A percentile compares a stretch with the other conserved stretches of the same genome.
Evolutionary conservation across 2,888 invertebrate genomes (phyloP).

Genomic region (Ectemnius lituratus): DNA sequence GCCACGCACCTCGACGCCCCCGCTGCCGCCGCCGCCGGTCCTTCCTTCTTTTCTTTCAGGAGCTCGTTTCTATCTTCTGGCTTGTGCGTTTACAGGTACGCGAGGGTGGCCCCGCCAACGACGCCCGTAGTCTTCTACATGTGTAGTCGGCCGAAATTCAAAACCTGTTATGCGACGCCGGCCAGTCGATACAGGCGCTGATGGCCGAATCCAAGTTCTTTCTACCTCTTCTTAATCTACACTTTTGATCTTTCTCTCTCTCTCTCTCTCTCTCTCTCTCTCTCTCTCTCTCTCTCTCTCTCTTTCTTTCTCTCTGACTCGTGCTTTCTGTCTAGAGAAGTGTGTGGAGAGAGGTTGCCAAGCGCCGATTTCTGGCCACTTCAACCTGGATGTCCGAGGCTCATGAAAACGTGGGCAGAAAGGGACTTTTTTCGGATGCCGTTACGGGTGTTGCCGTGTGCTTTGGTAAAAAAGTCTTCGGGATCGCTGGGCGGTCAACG

Average conservation of each 20-base stretch:
- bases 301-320: too few relatives aligned
- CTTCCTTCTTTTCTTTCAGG: constrained; percentile 24
- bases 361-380: too few relatives aligned
- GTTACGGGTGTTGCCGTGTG: too few relatives aligned
- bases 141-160: constrained; percentile 50
- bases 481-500: too few relatives aligned
- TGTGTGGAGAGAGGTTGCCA: too few relatives aligned
- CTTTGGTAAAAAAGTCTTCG: too few relatives aligned
- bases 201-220: constrained; percentile 25
- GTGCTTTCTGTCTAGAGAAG: too few relatives aligned
- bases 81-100: constrained; percentile 50
- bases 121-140: constrained; percentile 35
- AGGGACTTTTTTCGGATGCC: too few relatives aligned
- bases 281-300: not conserved
- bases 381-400: too few relatives aligned
- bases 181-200: constrained; percentile 30
- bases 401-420: too few relatives aligned
- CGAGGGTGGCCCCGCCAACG: constrained; percentile 43
- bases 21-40: not conserved
- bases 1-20: not conserved
- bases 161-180: constrained; percentile 52
- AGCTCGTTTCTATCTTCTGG: constrained; percentile 5
- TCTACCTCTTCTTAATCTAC: constrained; percentile 26
- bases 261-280: too few relatives aligned
- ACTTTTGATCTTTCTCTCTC: constrained; percentile 2